These are phyloP conservation scores for Poecilus cupreus DNA, from an alignment of 2,888 invertebrate genomes.

Conservation along the genomic window DNA sequence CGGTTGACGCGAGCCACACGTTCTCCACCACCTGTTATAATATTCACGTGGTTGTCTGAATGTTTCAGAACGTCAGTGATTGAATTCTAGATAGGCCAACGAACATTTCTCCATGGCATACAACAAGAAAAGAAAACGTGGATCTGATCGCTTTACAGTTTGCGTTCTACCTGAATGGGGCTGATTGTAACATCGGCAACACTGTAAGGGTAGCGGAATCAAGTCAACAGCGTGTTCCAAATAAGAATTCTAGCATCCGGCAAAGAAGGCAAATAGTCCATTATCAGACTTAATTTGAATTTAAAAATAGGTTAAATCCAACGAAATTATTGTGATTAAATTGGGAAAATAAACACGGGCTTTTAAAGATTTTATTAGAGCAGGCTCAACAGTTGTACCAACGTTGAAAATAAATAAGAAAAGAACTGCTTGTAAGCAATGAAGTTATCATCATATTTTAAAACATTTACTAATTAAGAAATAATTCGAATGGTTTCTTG, in stretches of 20 bases:
- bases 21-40: conserved; percentile 55
- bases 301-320: background rate
- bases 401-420: no score
- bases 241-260: conserved; percentile 2
- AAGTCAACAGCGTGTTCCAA: background rate
- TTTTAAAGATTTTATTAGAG: background rate
- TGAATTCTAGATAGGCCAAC: conserved; percentile 42
- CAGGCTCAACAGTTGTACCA: no score
- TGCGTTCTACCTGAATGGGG: background rate
- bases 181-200: background rate
- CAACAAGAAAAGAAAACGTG: background rate
- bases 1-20: conserved; percentile 21
- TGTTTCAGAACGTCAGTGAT: conserved; percentile 48
- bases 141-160: conserved; percentile 4
- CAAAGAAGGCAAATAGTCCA: background rate
- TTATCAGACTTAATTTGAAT: background rate
- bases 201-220: background rate
- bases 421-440: no score
- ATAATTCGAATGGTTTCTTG: no score
- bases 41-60: conserved; percentile 50
- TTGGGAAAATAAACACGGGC: background rate
- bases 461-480: no score
- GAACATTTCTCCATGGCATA: conserved; percentile 4
- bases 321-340: background rate
- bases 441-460: no score